phyloP scores from a whole-genome alignment of 2,888 invertebrate genomes.

The Zeuzera pyrina region DNA sequence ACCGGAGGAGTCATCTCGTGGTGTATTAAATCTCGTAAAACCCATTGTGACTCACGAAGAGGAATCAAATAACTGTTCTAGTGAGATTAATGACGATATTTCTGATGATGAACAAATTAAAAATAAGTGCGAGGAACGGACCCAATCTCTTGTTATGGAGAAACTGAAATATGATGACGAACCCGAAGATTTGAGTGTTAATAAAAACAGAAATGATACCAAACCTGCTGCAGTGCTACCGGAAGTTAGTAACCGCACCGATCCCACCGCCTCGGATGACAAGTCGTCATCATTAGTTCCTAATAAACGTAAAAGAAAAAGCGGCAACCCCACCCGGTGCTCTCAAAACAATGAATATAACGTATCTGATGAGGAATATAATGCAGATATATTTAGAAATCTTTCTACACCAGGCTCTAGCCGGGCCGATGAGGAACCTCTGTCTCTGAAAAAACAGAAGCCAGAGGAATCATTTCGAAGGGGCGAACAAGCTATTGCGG shows the following conservation, averaged over 20 bases:
- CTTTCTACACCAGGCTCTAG: conserved; percentile 52
- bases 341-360: conserved; percentile 70
- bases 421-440: conserved; percentile 53
- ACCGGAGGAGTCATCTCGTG: conserved; percentile 41
- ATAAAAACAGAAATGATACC: conserved; percentile 76
- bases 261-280: conserved; percentile 55
- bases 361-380: conserved; percentile 62
- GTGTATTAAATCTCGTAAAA: conserved; percentile 48
- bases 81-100: conserved; percentile 50
- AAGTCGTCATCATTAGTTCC: conserved; percentile 64
- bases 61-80: conserved; percentile 47
- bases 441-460: conserved; percentile 64
- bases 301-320: conserved; percentile 84
- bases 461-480: conserved; percentile 64
- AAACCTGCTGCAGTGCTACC: conserved; percentile 52
- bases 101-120: conserved; percentile 52
- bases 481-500: conserved; percentile 52
- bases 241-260: conserved; percentile 34
- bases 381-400: conserved; percentile 59
- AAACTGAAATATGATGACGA: conserved; percentile 65
- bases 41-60: conserved; percentile 37
- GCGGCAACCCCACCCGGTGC: conserved; percentile 86
- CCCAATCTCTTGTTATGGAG: conserved; percentile 35
- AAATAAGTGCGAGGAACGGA: conserved; percentile 30
- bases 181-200: conserved; percentile 80